Percentiles rank a stretch among this genome's conserved stretches.
Evolutionary conservation across 2,113 vertebrate species (phyloP).

Genomic region (Sturnira hondurensis): DNA sequence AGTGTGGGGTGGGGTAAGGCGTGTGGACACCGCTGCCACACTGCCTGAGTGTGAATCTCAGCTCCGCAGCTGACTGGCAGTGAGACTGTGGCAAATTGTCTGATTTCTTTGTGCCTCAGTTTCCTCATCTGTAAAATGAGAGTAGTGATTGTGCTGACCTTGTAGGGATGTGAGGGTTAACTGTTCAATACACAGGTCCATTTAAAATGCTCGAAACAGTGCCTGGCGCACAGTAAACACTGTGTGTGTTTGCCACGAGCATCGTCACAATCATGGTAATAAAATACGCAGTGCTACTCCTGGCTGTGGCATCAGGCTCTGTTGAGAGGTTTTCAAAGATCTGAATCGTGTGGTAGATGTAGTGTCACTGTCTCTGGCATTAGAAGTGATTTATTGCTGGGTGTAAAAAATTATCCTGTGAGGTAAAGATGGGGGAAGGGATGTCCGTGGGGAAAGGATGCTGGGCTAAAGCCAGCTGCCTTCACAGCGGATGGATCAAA

Average conservation of each 20-base stretch:
- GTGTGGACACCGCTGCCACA: neutral
- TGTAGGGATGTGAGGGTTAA: neutral
- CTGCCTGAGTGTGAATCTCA: neutral
- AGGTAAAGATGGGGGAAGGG: neutral
- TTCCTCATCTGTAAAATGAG: slow-evolving; percentile 29
- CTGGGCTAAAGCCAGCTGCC: slow-evolving; percentile 14
- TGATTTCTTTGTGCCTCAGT: neutral
- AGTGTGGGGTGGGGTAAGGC: neutral
- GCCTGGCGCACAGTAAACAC: neutral
- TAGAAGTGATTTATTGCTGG: slow-evolving; percentile 41
- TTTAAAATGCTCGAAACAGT: neutral
- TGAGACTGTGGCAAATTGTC: neutral
- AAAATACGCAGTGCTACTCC: neutral
- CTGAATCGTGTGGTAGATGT: neutral
- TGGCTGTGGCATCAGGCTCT: slow-evolving; percentile 8
- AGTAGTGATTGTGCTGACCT: neutral
- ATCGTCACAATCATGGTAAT: neutral
- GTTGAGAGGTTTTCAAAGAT: slow-evolving; percentile 40
- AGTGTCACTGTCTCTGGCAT: slow-evolving; percentile 32
- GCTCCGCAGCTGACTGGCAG: neutral
- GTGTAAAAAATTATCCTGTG: neutral
- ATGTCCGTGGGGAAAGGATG: neutral
- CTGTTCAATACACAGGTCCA: neutral
- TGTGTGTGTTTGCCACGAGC: neutral
- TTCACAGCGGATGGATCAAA: slow-evolving; percentile 28